These are phyloP conservation scores for Caenorhabditis sp. DNA, from an alignment of 2,888 invertebrate species.

Conservation along the genomic window DNA sequence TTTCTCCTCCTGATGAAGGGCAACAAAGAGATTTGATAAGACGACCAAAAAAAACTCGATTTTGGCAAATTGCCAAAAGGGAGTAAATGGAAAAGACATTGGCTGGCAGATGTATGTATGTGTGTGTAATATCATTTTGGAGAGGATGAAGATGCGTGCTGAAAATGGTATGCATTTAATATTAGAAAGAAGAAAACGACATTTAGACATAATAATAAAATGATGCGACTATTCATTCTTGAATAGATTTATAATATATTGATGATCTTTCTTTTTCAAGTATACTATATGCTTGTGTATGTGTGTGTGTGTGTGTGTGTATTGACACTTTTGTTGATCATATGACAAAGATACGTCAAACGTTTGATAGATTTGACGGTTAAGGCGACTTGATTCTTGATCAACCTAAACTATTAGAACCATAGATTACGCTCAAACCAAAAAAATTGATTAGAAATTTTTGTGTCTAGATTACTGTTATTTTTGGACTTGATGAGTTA, in stretches of 20 bases:
- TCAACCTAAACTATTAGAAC: too few relatives aligned
- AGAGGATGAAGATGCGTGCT: neutral
- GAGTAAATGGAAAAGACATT: neutral
- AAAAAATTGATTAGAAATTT: too few relatives aligned
- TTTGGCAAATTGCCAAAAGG: neutral
- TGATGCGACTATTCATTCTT: neutral
- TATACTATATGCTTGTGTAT: too few relatives aligned
- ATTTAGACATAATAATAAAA: neutral
- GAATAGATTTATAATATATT: neutral
- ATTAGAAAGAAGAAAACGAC: neutral
- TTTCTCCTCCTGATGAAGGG: neutral
- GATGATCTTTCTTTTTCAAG: neutral
- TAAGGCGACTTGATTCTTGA: too few relatives aligned
- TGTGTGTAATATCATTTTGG: neutral
- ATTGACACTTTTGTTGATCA: too few relatives aligned
- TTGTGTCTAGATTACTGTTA: too few relatives aligned
- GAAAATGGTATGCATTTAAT: constrained; percentile 1
- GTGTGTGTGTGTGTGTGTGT: too few relatives aligned
- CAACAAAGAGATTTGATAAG: constrained; percentile 21
- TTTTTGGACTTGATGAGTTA: too few relatives aligned
- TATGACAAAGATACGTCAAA: too few relatives aligned
- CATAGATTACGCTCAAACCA: too few relatives aligned
- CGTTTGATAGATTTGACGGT: too few relatives aligned
- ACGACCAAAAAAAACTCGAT: constrained; percentile 1
- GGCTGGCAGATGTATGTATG: too few relatives aligned